Conservation (phyloP, 2,113 vertebrate species). For the Brevimyrus niger region DNA sequence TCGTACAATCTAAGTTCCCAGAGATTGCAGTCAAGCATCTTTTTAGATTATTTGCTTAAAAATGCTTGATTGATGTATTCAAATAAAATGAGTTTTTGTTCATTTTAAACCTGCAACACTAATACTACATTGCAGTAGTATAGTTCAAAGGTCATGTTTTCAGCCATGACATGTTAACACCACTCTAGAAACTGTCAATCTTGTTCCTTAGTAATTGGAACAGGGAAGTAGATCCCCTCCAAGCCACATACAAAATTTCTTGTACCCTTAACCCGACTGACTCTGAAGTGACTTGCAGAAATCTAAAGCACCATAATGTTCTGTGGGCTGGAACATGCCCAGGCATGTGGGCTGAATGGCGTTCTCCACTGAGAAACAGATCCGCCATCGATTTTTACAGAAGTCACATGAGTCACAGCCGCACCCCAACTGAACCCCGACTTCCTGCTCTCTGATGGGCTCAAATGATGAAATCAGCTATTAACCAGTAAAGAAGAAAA, state of each 20-base stretch:
- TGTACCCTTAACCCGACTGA: not conserved
- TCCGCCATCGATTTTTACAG: not conserved
- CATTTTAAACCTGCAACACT: not conserved
- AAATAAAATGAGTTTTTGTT: not conserved
- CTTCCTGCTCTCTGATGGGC: not conserved
- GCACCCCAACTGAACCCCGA: not conserved
- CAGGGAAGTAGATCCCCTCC: not conserved
- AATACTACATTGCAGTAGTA: not conserved
- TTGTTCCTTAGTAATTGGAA: not conserved
- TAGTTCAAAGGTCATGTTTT: not conserved
- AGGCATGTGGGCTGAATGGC: not conserved
- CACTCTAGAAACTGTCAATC: not conserved
- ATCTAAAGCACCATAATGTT: not conserved
- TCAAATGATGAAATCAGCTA: not conserved
- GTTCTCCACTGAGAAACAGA: not conserved
- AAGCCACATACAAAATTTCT: not conserved
- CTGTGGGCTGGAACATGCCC: not conserved
- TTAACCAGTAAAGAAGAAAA: conserved; percentile 23
- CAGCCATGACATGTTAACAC: not conserved
- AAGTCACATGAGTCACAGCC: conserved; percentile 13
- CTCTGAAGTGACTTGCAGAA: not conserved
- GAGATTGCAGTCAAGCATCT: not conserved
- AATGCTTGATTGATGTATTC: not conserved
- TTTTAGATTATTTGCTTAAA: not conserved
- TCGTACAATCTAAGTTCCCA: not conserved